Conservation (phyloP, 2,888 invertebrate species). For the Cartodere bifasciata region DNA sequence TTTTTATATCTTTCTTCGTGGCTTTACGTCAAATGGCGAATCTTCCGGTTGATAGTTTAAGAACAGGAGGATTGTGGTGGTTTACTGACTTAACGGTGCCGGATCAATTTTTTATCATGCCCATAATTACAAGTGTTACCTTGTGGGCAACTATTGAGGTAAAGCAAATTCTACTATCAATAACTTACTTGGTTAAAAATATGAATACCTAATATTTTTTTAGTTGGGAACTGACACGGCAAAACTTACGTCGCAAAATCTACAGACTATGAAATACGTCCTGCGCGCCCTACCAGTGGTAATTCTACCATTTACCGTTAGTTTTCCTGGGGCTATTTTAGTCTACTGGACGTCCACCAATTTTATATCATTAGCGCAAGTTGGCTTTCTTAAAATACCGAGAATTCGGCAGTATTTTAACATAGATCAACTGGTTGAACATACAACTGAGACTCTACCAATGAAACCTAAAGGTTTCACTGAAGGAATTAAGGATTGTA, state of each 20-base stretch:
- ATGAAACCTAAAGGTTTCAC: conserved; percentile 66
- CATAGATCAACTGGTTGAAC: conserved; percentile 51
- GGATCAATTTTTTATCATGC: conserved; percentile 82
- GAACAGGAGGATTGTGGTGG: conserved; percentile 82
- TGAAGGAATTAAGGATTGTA: conserved; percentile 67
- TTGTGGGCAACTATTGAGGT: conserved; percentile 71
- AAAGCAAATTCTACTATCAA: too few relatives aligned
- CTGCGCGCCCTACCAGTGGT: conserved; percentile 64
- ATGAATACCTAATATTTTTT: conserved; percentile 15
- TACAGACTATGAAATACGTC: conserved; percentile 60
- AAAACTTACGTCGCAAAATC: conserved; percentile 50
- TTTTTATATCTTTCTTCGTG: conserved; percentile 88
- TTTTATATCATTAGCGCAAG: conserved; percentile 71
- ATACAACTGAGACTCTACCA: conserved; percentile 44
- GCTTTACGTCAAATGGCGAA: conserved; percentile 80
- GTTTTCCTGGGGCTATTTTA: conserved; percentile 79
- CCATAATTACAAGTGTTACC: conserved; percentile 72
- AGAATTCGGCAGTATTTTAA: conserved; percentile 60
- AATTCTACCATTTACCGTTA: conserved; percentile 73
- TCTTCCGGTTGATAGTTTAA: conserved; percentile 82
- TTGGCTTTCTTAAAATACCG: conserved; percentile 62
- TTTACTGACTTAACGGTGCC: conserved; percentile 82
- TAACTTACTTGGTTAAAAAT: neutral
- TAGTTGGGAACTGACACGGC: conserved; percentile 66
- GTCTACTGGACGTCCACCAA: conserved; percentile 87